Conservation (phyloP, 2,888 invertebrate species). For the Oscheius sp. region DNA sequence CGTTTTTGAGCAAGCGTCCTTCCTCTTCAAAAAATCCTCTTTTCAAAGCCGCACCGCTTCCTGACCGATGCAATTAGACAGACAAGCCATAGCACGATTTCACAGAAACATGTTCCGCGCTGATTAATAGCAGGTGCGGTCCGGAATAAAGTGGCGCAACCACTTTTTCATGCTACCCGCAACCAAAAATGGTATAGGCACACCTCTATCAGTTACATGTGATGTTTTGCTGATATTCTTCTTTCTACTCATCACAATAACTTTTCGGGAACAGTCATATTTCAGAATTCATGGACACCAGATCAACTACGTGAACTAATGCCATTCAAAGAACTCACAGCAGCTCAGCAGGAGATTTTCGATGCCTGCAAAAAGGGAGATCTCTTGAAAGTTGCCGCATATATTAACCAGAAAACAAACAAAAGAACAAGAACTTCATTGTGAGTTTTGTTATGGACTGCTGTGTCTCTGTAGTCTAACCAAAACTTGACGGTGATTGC, state of each 20-base stretch:
- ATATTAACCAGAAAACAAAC: slow-evolving; percentile 56
- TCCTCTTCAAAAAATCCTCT: slow-evolving; percentile 1
- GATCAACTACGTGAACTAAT: background rate
- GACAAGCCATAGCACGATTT: slow-evolving; percentile 24
- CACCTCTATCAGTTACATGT: background rate
- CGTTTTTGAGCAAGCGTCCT: background rate
- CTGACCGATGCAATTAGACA: slow-evolving; percentile 31
- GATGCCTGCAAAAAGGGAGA: slow-evolving; percentile 65
- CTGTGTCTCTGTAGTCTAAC: background rate
- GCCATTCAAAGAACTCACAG: slow-evolving; percentile 25
- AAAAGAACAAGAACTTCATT: slow-evolving; percentile 61
- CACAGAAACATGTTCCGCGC: slow-evolving; percentile 35
- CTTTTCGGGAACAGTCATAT: too few species aligned
- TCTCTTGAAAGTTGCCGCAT: slow-evolving; percentile 57
- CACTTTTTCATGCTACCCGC: slow-evolving; percentile 31
- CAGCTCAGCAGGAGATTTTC: slow-evolving; percentile 57
- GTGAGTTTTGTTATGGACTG: slow-evolving; percentile 38
- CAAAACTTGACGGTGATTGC: background rate
- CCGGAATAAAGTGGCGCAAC: slow-evolving; percentile 34
- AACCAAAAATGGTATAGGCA: slow-evolving; percentile 13
- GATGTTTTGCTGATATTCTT: background rate
- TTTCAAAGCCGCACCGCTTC: slow-evolving; percentile 3
- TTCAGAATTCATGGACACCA: slow-evolving; percentile 27
- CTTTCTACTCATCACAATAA: background rate
- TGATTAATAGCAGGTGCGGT: slow-evolving; percentile 36